phyloP scores from a whole-genome alignment of 2,797 vertebrate genomes.

The Halcyon smyrnensis region DNA sequence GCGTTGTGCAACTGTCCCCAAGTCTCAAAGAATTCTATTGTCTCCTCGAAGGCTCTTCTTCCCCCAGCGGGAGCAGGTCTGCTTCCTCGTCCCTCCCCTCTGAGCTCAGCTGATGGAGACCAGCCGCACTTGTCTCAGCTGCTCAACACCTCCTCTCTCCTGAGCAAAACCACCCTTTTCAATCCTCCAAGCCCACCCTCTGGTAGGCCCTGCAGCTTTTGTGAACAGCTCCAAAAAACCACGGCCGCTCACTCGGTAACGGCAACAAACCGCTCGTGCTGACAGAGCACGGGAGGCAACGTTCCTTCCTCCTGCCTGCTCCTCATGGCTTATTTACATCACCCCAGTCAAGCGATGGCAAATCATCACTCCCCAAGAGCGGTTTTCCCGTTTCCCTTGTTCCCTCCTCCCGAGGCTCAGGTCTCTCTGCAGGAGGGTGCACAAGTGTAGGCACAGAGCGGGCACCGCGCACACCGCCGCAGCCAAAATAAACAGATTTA shows the following conservation, averaged over 20 bases:
- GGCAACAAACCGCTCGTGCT: neutral
- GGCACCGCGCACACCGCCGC: neutral
- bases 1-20: neutral
- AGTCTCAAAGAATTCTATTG: neutral
- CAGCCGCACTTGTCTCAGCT: neutral
- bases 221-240: rapidly evolving
- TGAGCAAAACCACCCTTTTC: neutral
- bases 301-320: neutral
- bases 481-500: conserved; percentile 1
- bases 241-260: neutral
- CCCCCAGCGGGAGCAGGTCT: neutral
- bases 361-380: neutral
- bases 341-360: neutral
- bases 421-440: neutral
- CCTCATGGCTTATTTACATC: neutral
- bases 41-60: neutral
- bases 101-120: neutral
- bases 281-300: rapidly evolving
- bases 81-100: neutral
- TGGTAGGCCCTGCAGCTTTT: neutral
- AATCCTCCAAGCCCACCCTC: neutral
- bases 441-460: rapidly evolving
- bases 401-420: neutral
- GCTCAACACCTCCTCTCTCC: neutral
- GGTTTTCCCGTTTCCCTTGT: neutral